Base-by-base conservation (phyloP, 1,140 invertebrate species). In the Calosoma granatense region DNA sequence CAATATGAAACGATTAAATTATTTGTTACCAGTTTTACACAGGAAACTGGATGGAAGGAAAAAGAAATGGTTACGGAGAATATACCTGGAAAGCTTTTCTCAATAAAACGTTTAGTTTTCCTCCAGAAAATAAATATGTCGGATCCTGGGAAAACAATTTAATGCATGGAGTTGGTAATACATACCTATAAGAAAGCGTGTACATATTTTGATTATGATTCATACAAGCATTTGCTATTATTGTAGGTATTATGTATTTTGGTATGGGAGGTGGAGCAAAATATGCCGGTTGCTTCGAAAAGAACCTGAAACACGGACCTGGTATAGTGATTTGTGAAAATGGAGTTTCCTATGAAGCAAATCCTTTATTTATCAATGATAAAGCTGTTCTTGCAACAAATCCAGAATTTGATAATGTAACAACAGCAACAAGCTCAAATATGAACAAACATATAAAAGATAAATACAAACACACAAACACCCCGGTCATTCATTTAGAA, bases 291-390 rank as follows among this genome's bases (percentile, higher is more conserved):
- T 65, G 73, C 26, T 83, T 78, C 67, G 68, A 71, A 58, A 65
- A 75, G 47, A 76, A 81, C 63, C 72, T 75, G 54, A 82, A 82
- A 63, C 67, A 80, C 56, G 80, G 81, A 1, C 59, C 65, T 15
- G 79, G 79, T 19, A 70, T 71, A 26, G 66, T 81, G 56, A 69
- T 80, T 17, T 78, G 77, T 53, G 76, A 76, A 59, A 78, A 77
- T 59, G 78, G 78, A 14, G 64, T 71, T n/a, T 71, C 72, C 12
- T 59, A 78, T 1, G 64, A 77, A 59, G 61, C 69, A 51, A 71
- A 76, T 65, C 65, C 71, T 2, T 64, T 81, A 20, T 81, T 80
- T 61, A 54, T 67, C 23, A 65, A 75, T 30, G 75, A 79, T 63
- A 76, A 76, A 64, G 63, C 78, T 2, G 65, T 62, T 26, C 36